Base-by-base conservation (phyloP, 2,888 invertebrate species). In the Meganola albula region DNA sequence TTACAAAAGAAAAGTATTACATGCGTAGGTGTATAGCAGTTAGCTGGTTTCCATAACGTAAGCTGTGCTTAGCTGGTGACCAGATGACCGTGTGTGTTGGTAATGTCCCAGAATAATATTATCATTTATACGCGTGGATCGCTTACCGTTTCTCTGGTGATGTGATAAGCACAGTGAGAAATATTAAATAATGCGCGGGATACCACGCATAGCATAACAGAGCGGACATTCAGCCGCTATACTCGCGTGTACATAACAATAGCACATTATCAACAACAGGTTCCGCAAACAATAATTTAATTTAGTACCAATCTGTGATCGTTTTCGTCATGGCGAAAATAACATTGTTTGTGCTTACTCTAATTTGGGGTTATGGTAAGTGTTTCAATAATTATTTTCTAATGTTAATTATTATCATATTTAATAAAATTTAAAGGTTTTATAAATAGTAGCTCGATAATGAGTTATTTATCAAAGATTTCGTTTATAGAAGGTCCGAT, bases 281-380 rank as follows among this genome's bases (percentile, higher is more conserved):
- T 20, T 7, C n/a, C n/a, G 20, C 3, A 20, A 20, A n/a, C 20
- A n/a, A 20, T 20, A 20, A n/a, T 20, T 36, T 16, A 40, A 46
- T 50, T 53, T 31, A 34, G 24, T 38, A 50, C 18, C 20, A 12
- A 38, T 40, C 43, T 48, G 45, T 46, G 46, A 41, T 34, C 44
- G 52, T 49, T 40, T 30, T 2, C 3, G n/a, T 20, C n/a, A 55
- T 50, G 53, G 32, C 31, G 25, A 39, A 4, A 34, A 31, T 50
- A 27, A 34, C 50, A 34, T 48, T 50, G 11, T 6, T 44, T 32
- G 53, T 49, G 44, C 27, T 37, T 55, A 48, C 59, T 66, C 42
- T 79, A 64, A 75, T 70, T 54, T 58, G 55, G 51, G 48, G 47
- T 68, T 35, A 42, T 61, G 53, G 55, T 56, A 27, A 27, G 49